These are phyloP conservation scores for Pegoplata infirma DNA, from an alignment of 2,888 invertebrate species.

Conservation along the genomic window DNA sequence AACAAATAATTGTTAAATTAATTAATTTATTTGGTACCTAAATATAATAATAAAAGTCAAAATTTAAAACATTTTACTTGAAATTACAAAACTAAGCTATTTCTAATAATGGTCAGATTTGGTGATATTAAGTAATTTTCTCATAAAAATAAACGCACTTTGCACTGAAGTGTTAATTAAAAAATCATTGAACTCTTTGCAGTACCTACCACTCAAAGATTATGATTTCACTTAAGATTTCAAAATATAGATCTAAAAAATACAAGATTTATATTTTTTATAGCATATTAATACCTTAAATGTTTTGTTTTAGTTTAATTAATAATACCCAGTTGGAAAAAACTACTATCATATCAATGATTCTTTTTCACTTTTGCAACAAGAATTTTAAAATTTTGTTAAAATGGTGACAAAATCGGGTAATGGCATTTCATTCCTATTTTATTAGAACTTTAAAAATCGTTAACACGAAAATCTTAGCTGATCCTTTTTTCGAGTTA, in stretches of 20 bases:
- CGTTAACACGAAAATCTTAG: too few relatives aligned
- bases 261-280: not conserved
- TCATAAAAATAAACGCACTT: not conserved
- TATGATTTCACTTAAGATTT: slow-evolving; percentile 10
- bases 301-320: not conserved
- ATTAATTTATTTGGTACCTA: not conserved
- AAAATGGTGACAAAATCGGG: too few relatives aligned
- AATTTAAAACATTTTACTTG: not conserved
- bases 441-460: too few relatives aligned
- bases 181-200: slow-evolving; percentile 28
- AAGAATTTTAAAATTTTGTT: too few relatives aligned
- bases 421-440: too few relatives aligned
- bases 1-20: slow-evolving; percentile 5
- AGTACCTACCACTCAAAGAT: not conserved
- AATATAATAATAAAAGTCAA: not conserved
- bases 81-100: not conserved
- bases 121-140: not conserved
- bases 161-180: slow-evolving; percentile 36
- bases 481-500: too few relatives aligned
- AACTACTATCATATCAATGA: too few relatives aligned
- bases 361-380: too few relatives aligned
- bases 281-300: not conserved
- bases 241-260: slow-evolving; percentile 65
- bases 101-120: not conserved
- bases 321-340: too few relatives aligned